phyloP scores from a whole-genome alignment of 2,797 vertebrate species.

The Brachyalestes nurse region DNA sequence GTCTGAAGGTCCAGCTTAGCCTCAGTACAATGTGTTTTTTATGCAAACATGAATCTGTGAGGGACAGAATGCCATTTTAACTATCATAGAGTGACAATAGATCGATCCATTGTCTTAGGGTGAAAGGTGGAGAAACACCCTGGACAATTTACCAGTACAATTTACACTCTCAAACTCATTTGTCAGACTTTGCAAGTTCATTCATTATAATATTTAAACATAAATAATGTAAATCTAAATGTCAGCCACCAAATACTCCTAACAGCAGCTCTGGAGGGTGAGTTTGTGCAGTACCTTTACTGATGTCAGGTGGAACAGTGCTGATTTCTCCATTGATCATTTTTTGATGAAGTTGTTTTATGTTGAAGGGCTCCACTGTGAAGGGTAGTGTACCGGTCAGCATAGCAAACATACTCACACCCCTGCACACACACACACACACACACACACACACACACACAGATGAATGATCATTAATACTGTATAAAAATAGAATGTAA shows the following conservation, averaged over 20 bases:
- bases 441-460: constrained; percentile 29
- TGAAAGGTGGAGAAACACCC: neutral
- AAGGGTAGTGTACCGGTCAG: constrained; percentile 84
- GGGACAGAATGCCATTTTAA: too few relatives aligned
- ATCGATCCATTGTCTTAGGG: neutral
- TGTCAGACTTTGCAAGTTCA: neutral
- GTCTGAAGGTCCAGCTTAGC: neutral
- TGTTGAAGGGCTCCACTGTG: constrained; percentile 85
- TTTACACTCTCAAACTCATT: neutral
- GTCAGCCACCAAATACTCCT: too few relatives aligned
- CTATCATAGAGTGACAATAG: neutral
- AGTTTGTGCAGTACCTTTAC: constrained; percentile 72
- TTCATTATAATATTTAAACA: neutral
- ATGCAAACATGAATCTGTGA: too few relatives aligned
- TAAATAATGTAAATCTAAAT: too few relatives aligned
- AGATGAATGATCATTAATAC: neutral
- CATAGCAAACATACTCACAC: constrained; percentile 87
- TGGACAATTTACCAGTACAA: too few relatives aligned
- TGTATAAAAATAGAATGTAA: too few relatives aligned
- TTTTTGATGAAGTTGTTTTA: constrained; percentile 87
- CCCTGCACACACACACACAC: constrained; percentile 67
- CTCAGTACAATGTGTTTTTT: neutral
- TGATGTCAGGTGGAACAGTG: constrained; percentile 79
- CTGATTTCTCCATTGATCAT: constrained; percentile 85
- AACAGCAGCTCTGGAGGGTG: too few relatives aligned